A percentile compares a stretch with the other conserved stretches of the same genome.
Evolutionary conservation across 2,888 invertebrate species (phyloP).

Genomic region (Hypolimnas misippus): DNA sequence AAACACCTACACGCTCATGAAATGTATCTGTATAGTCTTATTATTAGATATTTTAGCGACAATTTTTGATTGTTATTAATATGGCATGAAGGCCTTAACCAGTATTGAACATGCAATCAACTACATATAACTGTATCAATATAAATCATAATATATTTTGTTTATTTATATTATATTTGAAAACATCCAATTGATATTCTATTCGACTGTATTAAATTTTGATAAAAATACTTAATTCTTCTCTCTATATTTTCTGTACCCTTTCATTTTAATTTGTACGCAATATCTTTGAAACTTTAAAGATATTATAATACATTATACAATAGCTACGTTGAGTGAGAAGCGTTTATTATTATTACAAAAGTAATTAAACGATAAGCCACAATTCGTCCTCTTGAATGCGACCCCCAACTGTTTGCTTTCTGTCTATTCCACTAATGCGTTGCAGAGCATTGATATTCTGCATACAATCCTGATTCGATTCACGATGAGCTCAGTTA

Average conservation of each 20-base stretch:
- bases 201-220: neutral
- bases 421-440: slow-evolving; percentile 74
- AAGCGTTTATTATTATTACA: no score
- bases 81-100: no score
- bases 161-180: neutral
- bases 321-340: no score
- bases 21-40: neutral
- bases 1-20: neutral
- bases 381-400: slow-evolving; percentile 45
- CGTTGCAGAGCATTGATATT: slow-evolving; percentile 73
- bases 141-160: no score
- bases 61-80: no score
- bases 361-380: slow-evolving; percentile 22
- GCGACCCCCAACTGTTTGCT: slow-evolving; percentile 62
- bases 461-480: slow-evolving; percentile 65
- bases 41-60: no score
- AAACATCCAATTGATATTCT: neutral
- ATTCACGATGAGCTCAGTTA: slow-evolving; percentile 73
- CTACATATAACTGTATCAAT: no score
- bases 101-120: no score
- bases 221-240: neutral
- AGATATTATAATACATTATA: no score
- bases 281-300: no score
- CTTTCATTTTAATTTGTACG: no score
- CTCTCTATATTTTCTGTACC: neutral